Evolutionary conservation across 2,113 vertebrate genomes (phyloP), one percentile per base, ranked within the genome.

Genomic region (Genyomyrus donnyi): DNA sequence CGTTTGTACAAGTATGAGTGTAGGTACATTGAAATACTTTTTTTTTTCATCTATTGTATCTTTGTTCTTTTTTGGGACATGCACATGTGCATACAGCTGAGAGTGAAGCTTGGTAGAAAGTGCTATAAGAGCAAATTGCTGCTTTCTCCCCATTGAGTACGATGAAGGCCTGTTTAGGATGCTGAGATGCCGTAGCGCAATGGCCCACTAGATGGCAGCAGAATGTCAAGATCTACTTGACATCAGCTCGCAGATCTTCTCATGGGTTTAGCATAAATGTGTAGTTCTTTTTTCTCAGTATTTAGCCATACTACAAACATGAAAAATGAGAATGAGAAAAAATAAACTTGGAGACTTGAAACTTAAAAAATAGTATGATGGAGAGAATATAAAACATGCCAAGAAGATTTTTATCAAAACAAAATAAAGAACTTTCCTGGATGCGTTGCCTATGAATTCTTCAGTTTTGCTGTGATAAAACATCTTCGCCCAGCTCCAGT

Each of bases 131-230:
- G 19, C 24, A 45, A 13, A 49, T 86, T 5, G 1, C 62, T 70
- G n/a, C 27, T 62, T 62, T 62, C 8, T 62, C 21, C 56, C 56
- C 21, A 62, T 9, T 62, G 56, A 9, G 17, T 21, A 80, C 13
- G 31, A 84, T 4, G 42, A 27, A 35, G 46, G 45, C 13, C 66
- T 53, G 70, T 89, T 27, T 21, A 27, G 27, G 52, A 27, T 13
- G 42, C 53, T 52, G 10, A 0, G 49, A 10, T 83, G 53, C 91
- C 48, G 91, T 9, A 1, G 1, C 52, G 35, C 9, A 45, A 0
- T 0, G 0, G 7, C 48, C 94, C 95, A 95, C 93, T 91, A 89
- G 92, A 86, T 89, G 91, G 91, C 77, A 91, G 87, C 52, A 90
- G 90, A 88, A 89, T 62, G 42, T 46, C 46, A 89, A 66, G 39